These are phyloP conservation scores for Cygnus olor DNA, from an alignment of 2,797 vertebrate species.

Conservation along the genomic window DNA sequence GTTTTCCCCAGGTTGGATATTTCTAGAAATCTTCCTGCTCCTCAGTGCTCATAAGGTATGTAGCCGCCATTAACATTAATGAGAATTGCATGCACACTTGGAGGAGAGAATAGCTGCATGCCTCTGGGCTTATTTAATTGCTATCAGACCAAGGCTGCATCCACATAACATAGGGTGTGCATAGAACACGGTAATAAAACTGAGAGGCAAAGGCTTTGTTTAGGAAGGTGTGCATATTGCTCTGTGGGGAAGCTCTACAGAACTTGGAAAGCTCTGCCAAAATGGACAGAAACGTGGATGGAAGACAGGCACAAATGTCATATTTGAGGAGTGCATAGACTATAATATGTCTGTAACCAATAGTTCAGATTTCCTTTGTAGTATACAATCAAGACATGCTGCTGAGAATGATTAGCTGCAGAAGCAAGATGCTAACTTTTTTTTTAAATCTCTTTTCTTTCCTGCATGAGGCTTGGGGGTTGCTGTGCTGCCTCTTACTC, in stretches of 20 bases:
- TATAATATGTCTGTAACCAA: background rate
- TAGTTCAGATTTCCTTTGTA: slow-evolving; percentile 29
- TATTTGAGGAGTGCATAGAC: background rate
- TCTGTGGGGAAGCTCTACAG: background rate
- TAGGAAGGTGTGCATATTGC: background rate
- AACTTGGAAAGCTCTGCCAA: background rate
- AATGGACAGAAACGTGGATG: background rate
- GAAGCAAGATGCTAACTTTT: slow-evolving; percentile 6
- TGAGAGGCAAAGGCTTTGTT: background rate
- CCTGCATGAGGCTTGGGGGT: background rate
- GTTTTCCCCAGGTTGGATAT: background rate
- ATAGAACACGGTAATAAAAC: background rate
- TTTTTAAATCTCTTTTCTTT: slow-evolving; percentile 22
- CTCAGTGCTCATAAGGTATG: background rate
- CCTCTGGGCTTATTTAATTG: slow-evolving; percentile 51
- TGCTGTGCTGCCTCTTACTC: background rate
- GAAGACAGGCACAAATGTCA: background rate
- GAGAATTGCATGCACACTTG: background rate
- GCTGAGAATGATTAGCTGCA: slow-evolving; percentile 7
- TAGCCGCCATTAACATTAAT: slow-evolving; percentile 14
- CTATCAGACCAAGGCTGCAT: background rate
- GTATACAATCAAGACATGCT: slow-evolving; percentile 14
- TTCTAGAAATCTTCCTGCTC: background rate
- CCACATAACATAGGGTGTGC: background rate
- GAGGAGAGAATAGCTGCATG: background rate